A percentile compares a stretch with the other conserved stretches of the same genome.
Conservation (phyloP, 2,888 invertebrate genomes). For the Scaptomyza tumidula region DNA sequence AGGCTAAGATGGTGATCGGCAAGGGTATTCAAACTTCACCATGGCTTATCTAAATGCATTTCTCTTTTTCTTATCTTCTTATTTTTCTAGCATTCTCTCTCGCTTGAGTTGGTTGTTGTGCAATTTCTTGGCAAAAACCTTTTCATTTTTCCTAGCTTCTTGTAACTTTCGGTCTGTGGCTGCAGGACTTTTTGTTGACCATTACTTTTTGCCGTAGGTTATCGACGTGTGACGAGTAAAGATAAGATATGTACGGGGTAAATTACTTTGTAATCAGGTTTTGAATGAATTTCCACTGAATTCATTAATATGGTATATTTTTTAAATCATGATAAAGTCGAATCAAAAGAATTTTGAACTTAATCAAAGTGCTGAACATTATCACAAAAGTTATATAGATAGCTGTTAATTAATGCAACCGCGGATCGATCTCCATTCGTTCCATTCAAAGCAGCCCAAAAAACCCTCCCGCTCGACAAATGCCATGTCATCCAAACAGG, state of each 20-base stretch:
- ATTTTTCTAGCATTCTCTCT: constrained; percentile 22
- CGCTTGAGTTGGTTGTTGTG: constrained; percentile 36
- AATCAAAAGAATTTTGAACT: constrained; percentile 22
- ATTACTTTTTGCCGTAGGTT: constrained; percentile 14
- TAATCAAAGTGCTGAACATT: constrained; percentile 51
- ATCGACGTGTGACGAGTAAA: constrained; percentile 1
- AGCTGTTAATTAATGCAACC: constrained; percentile 29
- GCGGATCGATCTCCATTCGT: constrained; percentile 50
- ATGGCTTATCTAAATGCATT: not conserved
- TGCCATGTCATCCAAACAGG: constrained; percentile 29
- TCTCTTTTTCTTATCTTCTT: not conserved
- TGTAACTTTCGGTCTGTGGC: constrained; percentile 27
- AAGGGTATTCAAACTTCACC: constrained; percentile 4
- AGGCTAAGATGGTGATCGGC: not conserved
- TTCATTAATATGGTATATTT: constrained; percentile 18
- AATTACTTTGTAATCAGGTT: constrained; percentile 65
- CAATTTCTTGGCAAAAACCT: constrained; percentile 48
- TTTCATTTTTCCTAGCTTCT: constrained; percentile 20
- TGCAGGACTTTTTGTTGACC: constrained; percentile 25
- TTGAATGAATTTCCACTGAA: constrained; percentile 52
- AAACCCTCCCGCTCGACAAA: constrained; percentile 52
- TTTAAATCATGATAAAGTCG: constrained; percentile 61
- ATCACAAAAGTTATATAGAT: constrained; percentile 5
- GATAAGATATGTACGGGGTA: constrained; percentile 18
- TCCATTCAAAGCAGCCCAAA: constrained; percentile 60